phyloP scores from a whole-genome alignment of 2,113 vertebrate genomes.

The Mellivora capensis region DNA sequence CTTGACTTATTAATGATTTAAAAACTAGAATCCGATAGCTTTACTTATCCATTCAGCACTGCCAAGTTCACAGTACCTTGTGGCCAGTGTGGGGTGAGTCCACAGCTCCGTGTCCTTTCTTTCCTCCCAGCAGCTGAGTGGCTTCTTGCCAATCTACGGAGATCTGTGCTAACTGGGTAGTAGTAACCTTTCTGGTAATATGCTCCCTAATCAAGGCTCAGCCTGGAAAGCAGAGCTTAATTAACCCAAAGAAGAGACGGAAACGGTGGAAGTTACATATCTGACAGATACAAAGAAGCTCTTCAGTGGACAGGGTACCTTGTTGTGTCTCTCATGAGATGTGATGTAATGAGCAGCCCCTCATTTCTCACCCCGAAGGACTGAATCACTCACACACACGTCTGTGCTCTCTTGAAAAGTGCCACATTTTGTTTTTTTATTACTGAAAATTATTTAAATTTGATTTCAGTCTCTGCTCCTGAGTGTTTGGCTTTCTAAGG shows the following conservation, averaged over 20 bases:
- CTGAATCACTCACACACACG: fast-evolving
- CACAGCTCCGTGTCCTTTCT: neutral
- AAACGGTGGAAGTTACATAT: neutral
- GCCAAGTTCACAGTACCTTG: neutral
- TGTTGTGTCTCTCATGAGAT: neutral
- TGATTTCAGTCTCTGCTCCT: constrained; percentile 89
- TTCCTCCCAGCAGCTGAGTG: neutral
- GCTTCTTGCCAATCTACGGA: neutral
- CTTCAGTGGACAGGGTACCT: neutral
- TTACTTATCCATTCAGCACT: neutral
- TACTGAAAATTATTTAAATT: neutral
- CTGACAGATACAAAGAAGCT: neutral
- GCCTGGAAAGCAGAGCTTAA: neutral
- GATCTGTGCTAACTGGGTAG: neutral
- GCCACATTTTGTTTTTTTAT: neutral
- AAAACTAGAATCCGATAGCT: neutral
- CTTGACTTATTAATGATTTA: neutral
- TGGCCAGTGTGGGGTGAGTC: neutral
- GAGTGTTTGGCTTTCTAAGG: constrained; percentile 93
- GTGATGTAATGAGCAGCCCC: neutral
- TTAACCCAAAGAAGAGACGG: neutral
- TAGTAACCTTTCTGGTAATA: too few relatives aligned
- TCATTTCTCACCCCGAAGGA: neutral
- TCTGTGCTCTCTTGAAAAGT: neutral
- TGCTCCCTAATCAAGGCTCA: neutral